Base-by-base conservation (phyloP, 2,888 invertebrate species). In the Mechanitis mazaeus region DNA sequence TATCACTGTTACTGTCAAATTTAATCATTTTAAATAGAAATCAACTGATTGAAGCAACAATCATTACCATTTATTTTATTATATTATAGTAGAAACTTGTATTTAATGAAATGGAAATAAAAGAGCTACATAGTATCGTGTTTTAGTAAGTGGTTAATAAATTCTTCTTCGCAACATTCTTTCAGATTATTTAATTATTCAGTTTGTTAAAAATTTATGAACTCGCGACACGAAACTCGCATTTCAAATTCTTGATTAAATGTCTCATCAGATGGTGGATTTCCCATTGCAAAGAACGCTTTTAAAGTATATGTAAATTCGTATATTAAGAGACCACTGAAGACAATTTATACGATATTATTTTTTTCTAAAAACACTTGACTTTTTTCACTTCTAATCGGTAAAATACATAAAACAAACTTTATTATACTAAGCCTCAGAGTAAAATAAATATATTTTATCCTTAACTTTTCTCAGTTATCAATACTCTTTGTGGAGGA, bases 271-370 rank as follows among this genome's bases (percentile, higher is more conserved):
- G 61, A 59, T 67, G 67, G 53, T 12, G 59, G 53, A 58, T 55
- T 67, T 67, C 65, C 64, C 67, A 67, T 64, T 57, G 60, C 55
- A 38, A 60, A 58, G 62, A 59, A 59, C 20, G 50, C 61, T 50
- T 56, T 60, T 38, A 60, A 63, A 58, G 62, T 59, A 57, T 59
- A 61, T 61, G 50, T 50, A 50, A 28, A 50, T 50, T 50, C 31
- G 28, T 3, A 50, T 28, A 31, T 50, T 50, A 50, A 50, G 50
- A 50, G 7, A 50, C 31, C 28, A 50, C 5, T 31, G 9, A 50
- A 50, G 50, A 50, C 1, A 28, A 31, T 50, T 50, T 31, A 3
- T 31, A 42, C 3, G 50, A 3, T 31, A 31, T 9, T 7, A 50
- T 31, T 31, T 9, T 31, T 31, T 31, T 7, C 31, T 50, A 7